A percentile compares a stretch with the other conserved stretches of the same genome.
Conservation (phyloP, 2,113 vertebrate species). For the Paratilapia polleni region DNA sequence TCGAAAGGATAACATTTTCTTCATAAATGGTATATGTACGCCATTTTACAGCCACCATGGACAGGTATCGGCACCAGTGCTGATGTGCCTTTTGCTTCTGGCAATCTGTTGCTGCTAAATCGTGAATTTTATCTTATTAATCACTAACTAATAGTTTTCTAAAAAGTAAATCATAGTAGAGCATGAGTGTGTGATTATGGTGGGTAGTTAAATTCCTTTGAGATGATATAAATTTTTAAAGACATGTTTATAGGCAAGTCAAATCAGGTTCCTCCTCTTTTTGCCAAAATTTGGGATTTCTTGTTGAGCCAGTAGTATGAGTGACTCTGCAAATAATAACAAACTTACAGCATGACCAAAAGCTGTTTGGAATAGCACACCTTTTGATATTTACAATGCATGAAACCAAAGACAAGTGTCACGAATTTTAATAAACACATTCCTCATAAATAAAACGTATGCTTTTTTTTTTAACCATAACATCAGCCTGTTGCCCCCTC, state of each 20-base stretch:
- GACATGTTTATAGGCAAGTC: no score
- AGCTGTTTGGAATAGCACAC: neutral
- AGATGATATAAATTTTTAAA: neutral
- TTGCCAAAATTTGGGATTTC: neutral
- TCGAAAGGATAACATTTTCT: neutral
- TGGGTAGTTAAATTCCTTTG: neutral
- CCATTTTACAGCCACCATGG: neutral
- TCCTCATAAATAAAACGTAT: slow-evolving; percentile 34
- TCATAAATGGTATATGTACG: neutral
- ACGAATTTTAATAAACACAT: slow-evolving; percentile 17
- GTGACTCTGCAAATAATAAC: neutral
- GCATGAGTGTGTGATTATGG: neutral
- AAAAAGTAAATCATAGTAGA: neutral
- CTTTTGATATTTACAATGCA: slow-evolving; percentile 9
- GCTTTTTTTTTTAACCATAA: slow-evolving; percentile 47
- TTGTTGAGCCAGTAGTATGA: neutral
- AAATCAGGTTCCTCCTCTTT: neutral
- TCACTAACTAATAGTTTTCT: neutral
- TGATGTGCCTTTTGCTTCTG: neutral
- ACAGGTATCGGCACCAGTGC: neutral
- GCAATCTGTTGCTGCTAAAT: neutral
- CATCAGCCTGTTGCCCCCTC: slow-evolving; percentile 7
- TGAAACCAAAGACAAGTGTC: slow-evolving; percentile 14
- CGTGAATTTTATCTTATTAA: neutral
- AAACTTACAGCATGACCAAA: neutral